These are phyloP conservation scores for Metridium senile DNA, from an alignment of 92 coral and sea anemone species.

Conservation along the genomic window DNA sequence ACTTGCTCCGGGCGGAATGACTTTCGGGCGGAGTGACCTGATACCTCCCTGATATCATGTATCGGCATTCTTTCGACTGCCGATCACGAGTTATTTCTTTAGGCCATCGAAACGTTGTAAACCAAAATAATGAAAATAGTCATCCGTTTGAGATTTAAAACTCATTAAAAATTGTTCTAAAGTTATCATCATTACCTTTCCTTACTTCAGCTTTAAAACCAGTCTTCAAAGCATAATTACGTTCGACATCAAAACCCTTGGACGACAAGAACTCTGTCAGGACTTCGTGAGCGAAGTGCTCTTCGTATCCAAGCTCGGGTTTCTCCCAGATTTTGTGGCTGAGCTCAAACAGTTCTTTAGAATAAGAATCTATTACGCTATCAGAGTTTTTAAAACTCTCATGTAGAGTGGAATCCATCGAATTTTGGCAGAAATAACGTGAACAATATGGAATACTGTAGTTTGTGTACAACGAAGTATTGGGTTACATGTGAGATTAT, in stretches of 20 bases:
- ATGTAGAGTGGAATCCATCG: background rate
- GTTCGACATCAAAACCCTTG: conserved; percentile 67
- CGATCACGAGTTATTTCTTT: no score
- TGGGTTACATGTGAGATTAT: background rate
- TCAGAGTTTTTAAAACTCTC: conserved; percentile 22
- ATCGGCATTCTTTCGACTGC: no score
- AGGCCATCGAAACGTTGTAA: no score
- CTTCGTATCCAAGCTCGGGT: conserved; percentile 72
- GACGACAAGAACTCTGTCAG: conserved; percentile 60
- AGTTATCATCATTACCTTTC: background rate
- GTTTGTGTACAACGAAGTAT: no score
- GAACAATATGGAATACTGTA: no score
- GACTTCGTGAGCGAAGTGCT: conserved; percentile 67
- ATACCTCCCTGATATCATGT: no score
- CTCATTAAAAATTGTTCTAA: no score
- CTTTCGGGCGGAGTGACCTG: no score
- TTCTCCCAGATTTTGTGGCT: conserved; percentile 75
- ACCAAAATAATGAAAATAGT: no score
- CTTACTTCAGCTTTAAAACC: conserved; percentile 69
- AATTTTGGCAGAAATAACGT: background rate
- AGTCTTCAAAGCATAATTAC: conserved; percentile 56
- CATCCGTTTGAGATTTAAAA: no score
- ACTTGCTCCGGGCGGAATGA: no score
- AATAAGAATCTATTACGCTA: conserved; percentile 39
- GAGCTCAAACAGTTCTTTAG: conserved; percentile 51